phyloP scores from a whole-genome alignment of 1,140 invertebrate genomes.

The Formica selysi region DNA sequence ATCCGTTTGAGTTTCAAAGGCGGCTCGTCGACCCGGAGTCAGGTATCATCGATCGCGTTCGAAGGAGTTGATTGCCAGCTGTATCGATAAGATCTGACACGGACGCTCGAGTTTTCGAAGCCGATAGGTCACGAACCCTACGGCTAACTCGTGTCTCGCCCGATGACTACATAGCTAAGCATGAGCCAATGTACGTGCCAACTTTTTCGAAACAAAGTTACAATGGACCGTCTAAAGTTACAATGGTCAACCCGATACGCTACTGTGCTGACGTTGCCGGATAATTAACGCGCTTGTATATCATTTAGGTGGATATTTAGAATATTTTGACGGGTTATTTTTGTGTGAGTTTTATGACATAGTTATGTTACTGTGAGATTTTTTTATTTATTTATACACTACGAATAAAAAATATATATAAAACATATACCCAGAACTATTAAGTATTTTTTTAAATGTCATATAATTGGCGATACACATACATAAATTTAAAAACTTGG shows the following conservation, averaged over 20 bases:
- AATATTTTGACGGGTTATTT: neutral
- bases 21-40: constrained; percentile 48
- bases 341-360: neutral
- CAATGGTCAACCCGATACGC: neutral
- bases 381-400: no score
- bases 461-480: neutral
- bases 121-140: constrained; percentile 77
- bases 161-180: constrained; percentile 52
- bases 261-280: constrained; percentile 9
- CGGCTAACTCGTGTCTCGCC: constrained; percentile 60
- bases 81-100: constrained; percentile 80
- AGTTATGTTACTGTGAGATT: neutral
- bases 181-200: constrained; percentile 33
- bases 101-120: constrained; percentile 76
- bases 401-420: neutral
- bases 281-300: constrained; percentile 18
- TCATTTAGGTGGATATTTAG: neutral
- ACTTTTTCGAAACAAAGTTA: constrained; percentile 46
- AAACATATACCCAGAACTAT: neutral
- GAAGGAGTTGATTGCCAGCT: constrained; percentile 64
- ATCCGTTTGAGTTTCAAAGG: constrained; percentile 68
- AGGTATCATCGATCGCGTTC: constrained; percentile 69
- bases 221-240: neutral
- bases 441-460: neutral
- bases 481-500: neutral